A percentile compares a stretch with the other conserved stretches of the same genome.
phyloP scores from a whole-genome alignment of 2,797 vertebrate genomes.

The Phalanger gymnotis region DNA sequence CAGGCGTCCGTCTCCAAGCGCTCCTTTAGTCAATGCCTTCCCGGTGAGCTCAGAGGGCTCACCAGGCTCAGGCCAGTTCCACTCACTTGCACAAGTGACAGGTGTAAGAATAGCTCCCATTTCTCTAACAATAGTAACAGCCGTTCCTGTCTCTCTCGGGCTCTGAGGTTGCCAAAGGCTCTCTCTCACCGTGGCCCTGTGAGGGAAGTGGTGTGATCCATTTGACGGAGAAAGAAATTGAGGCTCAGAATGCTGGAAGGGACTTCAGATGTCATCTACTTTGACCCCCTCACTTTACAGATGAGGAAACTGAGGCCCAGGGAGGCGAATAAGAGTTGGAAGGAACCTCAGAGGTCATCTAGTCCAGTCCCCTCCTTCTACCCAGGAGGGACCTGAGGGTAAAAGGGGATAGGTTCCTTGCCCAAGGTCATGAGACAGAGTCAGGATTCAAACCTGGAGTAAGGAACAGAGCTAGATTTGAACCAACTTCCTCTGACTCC shows the following conservation, averaged over 20 bases:
- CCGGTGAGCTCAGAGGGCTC: slow-evolving; percentile 3
- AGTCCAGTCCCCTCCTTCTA: background rate
- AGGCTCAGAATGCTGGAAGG: background rate
- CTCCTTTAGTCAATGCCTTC: background rate
- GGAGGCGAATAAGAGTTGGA: background rate
- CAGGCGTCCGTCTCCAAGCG: slow-evolving; percentile 47
- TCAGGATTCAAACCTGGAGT: background rate
- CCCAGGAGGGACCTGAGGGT: background rate
- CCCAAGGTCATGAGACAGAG: background rate
- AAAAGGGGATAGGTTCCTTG: background rate
- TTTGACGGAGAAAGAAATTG: background rate
- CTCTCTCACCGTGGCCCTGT: background rate
- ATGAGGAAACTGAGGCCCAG: background rate
- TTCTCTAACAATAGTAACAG: background rate
- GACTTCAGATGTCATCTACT: background rate
- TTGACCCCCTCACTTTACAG: background rate
- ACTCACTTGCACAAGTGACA: background rate
- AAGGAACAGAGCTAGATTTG: background rate
- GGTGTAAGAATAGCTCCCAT: background rate
- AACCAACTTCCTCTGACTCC: background rate
- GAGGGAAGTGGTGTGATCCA: background rate
- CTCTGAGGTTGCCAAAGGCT: background rate
- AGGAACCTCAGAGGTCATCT: background rate
- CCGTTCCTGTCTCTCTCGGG: background rate
- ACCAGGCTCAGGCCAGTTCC: background rate